phyloP scores from a whole-genome alignment of 1,140 invertebrate genomes.

The Drosophila nigromelanica region DNA sequence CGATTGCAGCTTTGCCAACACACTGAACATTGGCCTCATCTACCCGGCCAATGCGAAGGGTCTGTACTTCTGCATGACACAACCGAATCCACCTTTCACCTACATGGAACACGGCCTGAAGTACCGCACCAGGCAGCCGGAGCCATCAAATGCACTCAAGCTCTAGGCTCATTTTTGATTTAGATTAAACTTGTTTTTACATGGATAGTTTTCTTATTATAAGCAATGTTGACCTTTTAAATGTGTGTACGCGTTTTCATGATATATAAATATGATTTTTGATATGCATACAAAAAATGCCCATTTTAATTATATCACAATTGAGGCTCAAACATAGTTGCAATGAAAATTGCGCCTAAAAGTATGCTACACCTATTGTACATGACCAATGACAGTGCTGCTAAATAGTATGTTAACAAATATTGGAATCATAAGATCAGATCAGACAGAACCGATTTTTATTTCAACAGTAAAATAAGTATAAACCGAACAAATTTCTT shows the following conservation, averaged over 20 bases:
- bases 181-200: constrained; percentile 25
- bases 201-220: constrained; percentile 28
- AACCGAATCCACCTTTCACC: constrained; percentile 75
- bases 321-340: neutral
- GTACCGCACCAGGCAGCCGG: constrained; percentile 48
- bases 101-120: constrained; percentile 75
- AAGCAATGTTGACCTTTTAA: constrained; percentile 22
- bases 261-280: neutral
- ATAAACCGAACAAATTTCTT: neutral
- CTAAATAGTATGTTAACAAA: neutral
- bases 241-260: neutral
- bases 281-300: too few relatives aligned
- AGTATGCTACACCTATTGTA: constrained; percentile 19
- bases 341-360: constrained; percentile 8
- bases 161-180: neutral
- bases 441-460: neutral
- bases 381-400: neutral
- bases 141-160: neutral
- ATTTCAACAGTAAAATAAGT: neutral
- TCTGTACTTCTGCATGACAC: constrained; percentile 74
- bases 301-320: too few relatives aligned
- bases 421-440: neutral
- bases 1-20: constrained; percentile 70
- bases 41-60: constrained; percentile 64
- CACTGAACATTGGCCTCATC: constrained; percentile 68